phyloP scores from a whole-genome alignment of 2,113 vertebrate species.

The Gasterosteus aculeatus region DNA sequence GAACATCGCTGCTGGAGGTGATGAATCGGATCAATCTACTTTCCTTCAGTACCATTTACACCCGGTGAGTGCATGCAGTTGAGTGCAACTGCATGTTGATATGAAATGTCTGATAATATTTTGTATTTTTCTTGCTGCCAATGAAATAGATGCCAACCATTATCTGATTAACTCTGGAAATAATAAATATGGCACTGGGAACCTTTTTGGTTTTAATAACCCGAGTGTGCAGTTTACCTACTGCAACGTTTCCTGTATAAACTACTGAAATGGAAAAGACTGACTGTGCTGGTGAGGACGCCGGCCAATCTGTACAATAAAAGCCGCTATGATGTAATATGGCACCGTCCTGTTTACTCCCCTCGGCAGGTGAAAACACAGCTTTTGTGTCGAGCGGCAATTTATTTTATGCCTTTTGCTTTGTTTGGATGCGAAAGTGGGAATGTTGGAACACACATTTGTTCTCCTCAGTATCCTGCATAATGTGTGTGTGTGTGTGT shows the following conservation, averaged over 20 bases:
- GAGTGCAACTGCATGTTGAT: neutral
- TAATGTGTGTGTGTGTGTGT: neutral
- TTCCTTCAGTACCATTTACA: neutral
- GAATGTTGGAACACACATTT: constrained; percentile 23
- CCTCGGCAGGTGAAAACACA: constrained; percentile 6
- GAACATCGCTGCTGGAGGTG: constrained; percentile 3
- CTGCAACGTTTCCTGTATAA: neutral
- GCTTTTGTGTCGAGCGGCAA: neutral
- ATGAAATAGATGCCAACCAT: neutral
- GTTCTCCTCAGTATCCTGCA: constrained; percentile 14
- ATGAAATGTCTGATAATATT: neutral
- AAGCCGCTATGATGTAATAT: constrained; percentile 9
- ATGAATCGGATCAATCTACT: neutral
- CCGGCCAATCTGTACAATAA: constrained; percentile 2
- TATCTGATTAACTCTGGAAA: neutral
- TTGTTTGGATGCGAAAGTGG: constrained; percentile 28
- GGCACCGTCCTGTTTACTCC: constrained; percentile 4
- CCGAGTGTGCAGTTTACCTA: neutral
- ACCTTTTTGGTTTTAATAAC: neutral
- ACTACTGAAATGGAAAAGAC: constrained; percentile 6
- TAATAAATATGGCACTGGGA: neutral
- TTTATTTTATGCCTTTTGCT: constrained; percentile 22
- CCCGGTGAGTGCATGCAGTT: neutral
- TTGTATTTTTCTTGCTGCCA: neutral
- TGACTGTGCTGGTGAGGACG: neutral